Percentiles rank a stretch among this genome's conserved stretches.
phyloP scores from a whole-genome alignment of 2,888 invertebrate species.

The Synergus itoensis region DNA sequence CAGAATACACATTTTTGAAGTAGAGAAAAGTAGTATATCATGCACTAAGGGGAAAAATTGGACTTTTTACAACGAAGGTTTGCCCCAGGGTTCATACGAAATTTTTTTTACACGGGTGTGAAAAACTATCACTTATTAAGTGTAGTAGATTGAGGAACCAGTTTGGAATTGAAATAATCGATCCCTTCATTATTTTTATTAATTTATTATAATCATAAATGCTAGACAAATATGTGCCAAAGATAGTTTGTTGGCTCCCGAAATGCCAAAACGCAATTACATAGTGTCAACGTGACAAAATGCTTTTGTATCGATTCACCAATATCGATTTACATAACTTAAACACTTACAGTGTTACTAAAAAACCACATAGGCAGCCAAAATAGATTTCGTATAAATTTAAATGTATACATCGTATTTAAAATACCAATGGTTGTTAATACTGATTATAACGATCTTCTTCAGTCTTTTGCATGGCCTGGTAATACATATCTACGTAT shows the following conservation, averaged over 20 bases:
- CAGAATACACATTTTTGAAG: too few species aligned
- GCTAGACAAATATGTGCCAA: constrained; percentile 76
- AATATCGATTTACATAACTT: constrained; percentile 49
- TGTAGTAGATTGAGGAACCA: not conserved
- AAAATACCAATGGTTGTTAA: constrained; percentile 72
- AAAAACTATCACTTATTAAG: not conserved
- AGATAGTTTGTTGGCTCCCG: constrained; percentile 71
- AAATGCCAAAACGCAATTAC: constrained; percentile 63
- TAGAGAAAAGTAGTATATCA: too few species aligned
- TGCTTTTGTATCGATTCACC: constrained; percentile 45
- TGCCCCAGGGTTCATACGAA: not conserved
- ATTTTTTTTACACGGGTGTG: not conserved
- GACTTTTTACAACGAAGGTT: not conserved
- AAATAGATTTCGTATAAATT: constrained; percentile 65
- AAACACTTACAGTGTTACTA: constrained; percentile 47
- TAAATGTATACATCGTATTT: constrained; percentile 63
- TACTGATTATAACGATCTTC: constrained; percentile 72
- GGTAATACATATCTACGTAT: constrained; percentile 52
- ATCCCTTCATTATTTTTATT: constrained; percentile 59
- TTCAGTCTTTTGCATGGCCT: constrained; percentile 70
- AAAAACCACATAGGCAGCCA: constrained; percentile 60
- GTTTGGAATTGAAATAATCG: not conserved
- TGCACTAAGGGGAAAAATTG: not conserved
- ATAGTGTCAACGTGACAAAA: constrained; percentile 56
- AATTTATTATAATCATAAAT: constrained; percentile 69